Base-by-base conservation (phyloP, 2,113 vertebrate species). In the Progne subis region DNA sequence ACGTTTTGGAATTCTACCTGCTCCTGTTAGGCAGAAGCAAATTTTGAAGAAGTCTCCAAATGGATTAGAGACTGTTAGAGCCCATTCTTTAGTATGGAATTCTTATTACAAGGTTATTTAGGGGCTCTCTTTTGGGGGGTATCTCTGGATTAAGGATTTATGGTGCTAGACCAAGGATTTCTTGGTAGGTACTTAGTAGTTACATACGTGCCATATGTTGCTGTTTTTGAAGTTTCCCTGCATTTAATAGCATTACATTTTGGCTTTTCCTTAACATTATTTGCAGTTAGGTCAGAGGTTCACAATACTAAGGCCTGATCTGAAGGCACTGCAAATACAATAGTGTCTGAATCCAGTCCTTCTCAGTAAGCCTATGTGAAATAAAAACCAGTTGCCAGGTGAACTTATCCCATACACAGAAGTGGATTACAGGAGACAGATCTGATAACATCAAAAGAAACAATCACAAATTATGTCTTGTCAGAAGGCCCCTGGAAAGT, bases 61-160 rank as follows among this genome's bases (percentile, higher is more conserved):
- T 60, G 39, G 72, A 84, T 89, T 90, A 94, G 39, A 83, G 60
- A 55, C 46, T 28, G 9, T 47, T 55, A 86, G 14, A 80, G 57
- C 25, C 47, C 7, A 0, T 49, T 88, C 82, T 85, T 86, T 32
- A 83, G 21, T 56, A 70, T 59, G 47, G 29, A 7, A 43, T 90
- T 88, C 39, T 76, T 95, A 81, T 88, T 85, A 86, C 50, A 72
- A 77, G 92, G 86, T 94, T 91, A 91, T 78, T 86, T 95, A 77
- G 93, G 92, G 67, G 26, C n/a, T 96, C 61, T 75, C 90, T 80
- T 92, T 20, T 77, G 28, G 59, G 71, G 74, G 68, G 53, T 82
- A 68, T 90, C 82, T 82, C 82, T 81, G 76, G 95, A 95, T 97
- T 97, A 96, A 84, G 60, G 88, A 32, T 95, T 94, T 96, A 65